Base-by-base conservation (phyloP, 1,140 invertebrate genomes). In the Drosophila repleta region DNA sequence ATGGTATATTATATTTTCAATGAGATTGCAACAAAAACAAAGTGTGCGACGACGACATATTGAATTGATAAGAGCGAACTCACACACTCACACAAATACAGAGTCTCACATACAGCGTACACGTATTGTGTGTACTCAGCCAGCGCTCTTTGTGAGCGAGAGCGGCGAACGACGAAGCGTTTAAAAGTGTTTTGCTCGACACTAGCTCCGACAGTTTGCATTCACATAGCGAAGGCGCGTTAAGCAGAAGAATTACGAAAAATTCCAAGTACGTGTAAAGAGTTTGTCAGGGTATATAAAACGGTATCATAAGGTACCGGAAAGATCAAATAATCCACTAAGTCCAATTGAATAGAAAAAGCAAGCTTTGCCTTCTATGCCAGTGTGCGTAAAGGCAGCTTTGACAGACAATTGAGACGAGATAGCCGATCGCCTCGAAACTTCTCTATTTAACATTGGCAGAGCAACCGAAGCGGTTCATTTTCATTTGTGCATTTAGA, bases 351-450 rank as follows among this genome's bases (percentile, higher is more conserved):
- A 18, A 76, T 74, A 62, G 64, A 49, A 64, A 83, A 11, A 88
- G 79, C 72, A 88, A 81, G 62, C 84, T 39, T 92, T 93, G 94
- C 95, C 96, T 96, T 96, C 96, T 96, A 94, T 95, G 93, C 95
- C 96, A 96, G 96, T 96, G 96, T 93, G 96, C 96, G 95, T 96
- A 96, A 96, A 96, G 95, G 96, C 94, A 76, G 63, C 70, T 93
- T 52, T 68, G 65, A 73, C 41, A 41, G 39, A 66, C 52, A 84
- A 64, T 60, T 53, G 48, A 57, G 65, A 79, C 58, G n/a, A 63
- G 52, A 69, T 35, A 53, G 20, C 39, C 41, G 46, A 48, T 21
- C 57, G 60, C 61, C 49, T 66, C 48, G 62, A 72, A 72, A 60
- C 45, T 84, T 79, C 79, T 74, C 76, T 88, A 88, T 79, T 88